Percentiles rank a stretch among this genome's conserved stretches.
These are phyloP conservation scores for Volucella inanis DNA, from an alignment of 2,888 invertebrate genomes.

Conservation along the genomic window DNA sequence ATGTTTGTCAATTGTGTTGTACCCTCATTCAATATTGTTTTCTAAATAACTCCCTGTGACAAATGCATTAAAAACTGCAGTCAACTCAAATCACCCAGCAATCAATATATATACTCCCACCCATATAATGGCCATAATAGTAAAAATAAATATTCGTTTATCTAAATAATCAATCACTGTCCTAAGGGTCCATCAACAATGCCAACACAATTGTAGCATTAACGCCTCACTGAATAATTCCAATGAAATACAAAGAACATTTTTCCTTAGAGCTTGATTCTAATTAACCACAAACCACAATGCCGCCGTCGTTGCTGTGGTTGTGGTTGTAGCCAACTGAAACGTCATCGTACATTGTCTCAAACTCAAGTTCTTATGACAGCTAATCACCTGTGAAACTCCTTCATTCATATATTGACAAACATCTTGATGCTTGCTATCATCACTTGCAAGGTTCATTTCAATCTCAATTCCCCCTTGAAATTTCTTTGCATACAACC, in stretches of 20 bases:
- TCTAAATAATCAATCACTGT: constrained; percentile 47
- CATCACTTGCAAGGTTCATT: constrained; percentile 65
- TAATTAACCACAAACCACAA: not conserved
- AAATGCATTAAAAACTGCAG: no score
- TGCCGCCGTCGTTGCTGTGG: not conserved
- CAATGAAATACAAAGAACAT: constrained; percentile 30
- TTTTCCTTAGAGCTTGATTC: not conserved
- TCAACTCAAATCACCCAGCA: no score
- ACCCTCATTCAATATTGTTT: no score
- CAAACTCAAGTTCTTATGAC: constrained; percentile 17
- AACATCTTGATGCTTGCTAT: constrained; percentile 57
- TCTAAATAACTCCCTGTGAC: no score
- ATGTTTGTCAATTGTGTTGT: no score
- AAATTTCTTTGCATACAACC: constrained; percentile 23
- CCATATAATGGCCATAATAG: constrained; percentile 16
- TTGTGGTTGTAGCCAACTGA: no score
- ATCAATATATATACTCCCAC: not conserved
- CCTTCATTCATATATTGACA: constrained; percentile 47
- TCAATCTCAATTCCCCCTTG: constrained; percentile 31
- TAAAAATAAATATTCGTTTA: constrained; percentile 2
- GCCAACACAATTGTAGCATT: not conserved
- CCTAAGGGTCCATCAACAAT: constrained; percentile 6
- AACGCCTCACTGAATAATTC: constrained; percentile 24
- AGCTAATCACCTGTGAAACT: constrained; percentile 63
- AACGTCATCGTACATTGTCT: constrained; percentile 47